A percentile compares a stretch with the other conserved stretches of the same genome.
Evolutionary conservation across 2,888 invertebrate genomes (phyloP).

Genomic region (Iselma pallidipennis): DNA sequence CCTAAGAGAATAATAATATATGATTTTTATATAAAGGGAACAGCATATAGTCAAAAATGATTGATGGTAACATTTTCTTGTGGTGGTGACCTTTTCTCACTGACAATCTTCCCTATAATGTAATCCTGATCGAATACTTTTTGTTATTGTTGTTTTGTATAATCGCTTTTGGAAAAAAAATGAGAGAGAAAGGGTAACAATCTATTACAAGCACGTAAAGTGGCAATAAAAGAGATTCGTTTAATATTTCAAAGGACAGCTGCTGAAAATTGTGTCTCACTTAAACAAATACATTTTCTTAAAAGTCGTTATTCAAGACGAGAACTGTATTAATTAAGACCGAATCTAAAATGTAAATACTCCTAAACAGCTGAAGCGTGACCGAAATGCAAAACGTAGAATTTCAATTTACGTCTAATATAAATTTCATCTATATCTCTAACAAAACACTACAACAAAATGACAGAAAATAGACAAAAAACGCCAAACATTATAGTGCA

Average conservation of each 20-base stretch:
- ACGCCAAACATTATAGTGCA: too few species aligned
- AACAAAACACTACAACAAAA: not conserved
- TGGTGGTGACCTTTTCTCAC: not conserved
- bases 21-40: constrained; percentile 40
- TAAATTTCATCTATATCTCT: constrained; percentile 20
- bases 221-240: constrained; percentile 30
- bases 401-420: constrained; percentile 36
- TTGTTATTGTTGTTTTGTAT: not conserved
- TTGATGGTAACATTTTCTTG: constrained; percentile 2
- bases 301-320: constrained; percentile 37
- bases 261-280: constrained; percentile 35
- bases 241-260: constrained; percentile 38
- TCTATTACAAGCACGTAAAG: constrained; percentile 27
- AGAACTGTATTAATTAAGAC: constrained; percentile 45
- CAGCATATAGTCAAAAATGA: not conserved
- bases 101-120: not conserved
- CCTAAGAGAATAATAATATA: constrained; percentile 52
- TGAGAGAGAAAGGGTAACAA: constrained; percentile 3
- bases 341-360: constrained; percentile 50
- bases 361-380: constrained; percentile 45
- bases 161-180: not conserved
- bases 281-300: constrained; percentile 32
- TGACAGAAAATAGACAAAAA: not conserved
- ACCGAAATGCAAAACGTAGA: constrained; percentile 45
- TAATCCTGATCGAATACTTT: not conserved